Evolutionary conservation across 1,140 invertebrate species (phyloP), one percentile per base, ranked within the genome.

Genomic region (Grapholita molesta): DNA sequence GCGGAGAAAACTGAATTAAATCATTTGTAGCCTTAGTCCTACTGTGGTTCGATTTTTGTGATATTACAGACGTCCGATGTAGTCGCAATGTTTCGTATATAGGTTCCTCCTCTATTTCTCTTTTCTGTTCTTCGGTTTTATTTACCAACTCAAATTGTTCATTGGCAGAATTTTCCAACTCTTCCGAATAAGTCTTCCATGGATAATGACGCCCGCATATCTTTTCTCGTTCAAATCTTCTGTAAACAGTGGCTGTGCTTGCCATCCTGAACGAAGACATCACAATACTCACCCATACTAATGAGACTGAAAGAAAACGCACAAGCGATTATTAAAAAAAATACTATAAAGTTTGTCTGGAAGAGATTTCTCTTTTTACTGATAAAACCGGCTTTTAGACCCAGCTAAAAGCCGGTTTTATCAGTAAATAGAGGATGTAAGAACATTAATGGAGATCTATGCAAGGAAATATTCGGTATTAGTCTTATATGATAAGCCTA

Each of bases 151-250:
- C 28, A 1, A 67, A 66, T 70, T 64, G 55, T 6, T 68, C 55
- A n/a, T 30, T 52, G 6, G 25, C 38, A 5, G 74, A 64, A 48
- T 69, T 67, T 3, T 67, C 33, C 52, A 69, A 23, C 48, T 23
- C 15, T 24, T 64, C 66, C 3, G 57, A 57, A 64, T 82, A 80
- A 35, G 91, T 93, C 28, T 92, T 93, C 96, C 96, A 96, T 9
- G 95, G 95, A 84, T 96, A 94, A 79, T 93, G 93, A 52, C 94
- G 92, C 3, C 95, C 95, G 71, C 94, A 94, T n/a, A 95, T 73
- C 75, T 95, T 94, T 86, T 96, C 95, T 71, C 95, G 94, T 87
- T 96, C 95, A 77, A 96, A 96, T 83, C 95, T 93, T 86, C 96
- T 94, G 77, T 96, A 96, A 18, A 93, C 92, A 8, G 94, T 94